Conservation (phyloP, 2,888 invertebrate species). For the Noctuana brunneofusca region DNA sequence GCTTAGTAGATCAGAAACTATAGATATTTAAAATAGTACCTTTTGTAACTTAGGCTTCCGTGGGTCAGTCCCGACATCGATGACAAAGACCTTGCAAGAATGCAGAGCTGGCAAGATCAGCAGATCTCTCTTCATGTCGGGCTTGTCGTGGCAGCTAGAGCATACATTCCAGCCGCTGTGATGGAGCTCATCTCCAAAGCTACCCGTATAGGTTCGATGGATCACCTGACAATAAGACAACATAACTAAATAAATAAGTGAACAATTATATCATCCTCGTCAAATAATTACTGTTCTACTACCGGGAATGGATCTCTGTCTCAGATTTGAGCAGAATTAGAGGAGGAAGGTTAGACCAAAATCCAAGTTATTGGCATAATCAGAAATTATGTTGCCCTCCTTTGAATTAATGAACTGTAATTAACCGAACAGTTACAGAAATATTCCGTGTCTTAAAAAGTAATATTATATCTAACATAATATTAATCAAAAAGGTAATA, state of each 20-base stretch:
- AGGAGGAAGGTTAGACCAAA: too few species aligned
- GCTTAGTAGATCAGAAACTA: too few species aligned
- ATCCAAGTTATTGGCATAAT: too few species aligned
- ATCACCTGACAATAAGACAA: slow-evolving; percentile 86
- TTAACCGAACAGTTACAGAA: too few species aligned
- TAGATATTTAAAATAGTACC: slow-evolving; percentile 66
- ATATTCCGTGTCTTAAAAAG: too few species aligned
- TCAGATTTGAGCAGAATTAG: too few species aligned
- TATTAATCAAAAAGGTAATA: not conserved
- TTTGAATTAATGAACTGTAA: too few species aligned
- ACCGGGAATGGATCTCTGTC: too few species aligned
- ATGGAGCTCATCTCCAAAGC: slow-evolving; percentile 93
- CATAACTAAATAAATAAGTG: not conserved
- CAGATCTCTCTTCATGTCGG: slow-evolving; percentile 86
- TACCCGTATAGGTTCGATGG: slow-evolving; percentile 90
- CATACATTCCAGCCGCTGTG: slow-evolving; percentile 99
- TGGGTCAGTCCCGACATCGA: slow-evolving; percentile 90
- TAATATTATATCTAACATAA: too few species aligned
- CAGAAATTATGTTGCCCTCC: too few species aligned
- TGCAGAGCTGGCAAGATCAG: slow-evolving; percentile 92
- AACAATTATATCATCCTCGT: too few species aligned
- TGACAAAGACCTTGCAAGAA: slow-evolving; percentile 91
- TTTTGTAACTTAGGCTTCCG: slow-evolving; percentile 88
- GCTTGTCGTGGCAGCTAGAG: slow-evolving; percentile 90
- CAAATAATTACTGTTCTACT: too few species aligned